Conservation (phyloP, 2,797 vertebrate species). For the Paguma larvata region DNA sequence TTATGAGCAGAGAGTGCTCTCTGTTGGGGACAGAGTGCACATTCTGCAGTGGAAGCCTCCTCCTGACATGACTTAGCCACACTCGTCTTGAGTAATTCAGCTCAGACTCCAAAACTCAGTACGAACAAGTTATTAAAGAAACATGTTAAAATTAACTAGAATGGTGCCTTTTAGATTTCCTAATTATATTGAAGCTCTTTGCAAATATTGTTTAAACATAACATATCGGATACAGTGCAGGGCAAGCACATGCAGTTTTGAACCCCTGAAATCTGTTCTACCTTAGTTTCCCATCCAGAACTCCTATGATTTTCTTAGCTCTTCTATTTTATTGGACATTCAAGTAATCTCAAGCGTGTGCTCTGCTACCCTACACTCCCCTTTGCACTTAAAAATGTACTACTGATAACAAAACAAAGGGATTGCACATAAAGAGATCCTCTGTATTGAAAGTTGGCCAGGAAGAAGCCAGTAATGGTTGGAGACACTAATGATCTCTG, state of each 20-base stretch:
- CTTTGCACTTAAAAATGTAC: neutral
- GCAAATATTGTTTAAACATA: neutral
- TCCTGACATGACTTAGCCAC: neutral
- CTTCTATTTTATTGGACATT: neutral
- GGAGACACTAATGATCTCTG: neutral
- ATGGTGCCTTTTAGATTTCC: neutral
- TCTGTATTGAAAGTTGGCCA: neutral
- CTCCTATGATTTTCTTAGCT: neutral
- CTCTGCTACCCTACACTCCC: neutral
- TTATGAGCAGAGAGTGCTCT: neutral
- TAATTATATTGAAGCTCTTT: conserved; percentile 11
- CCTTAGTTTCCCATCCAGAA: neutral
- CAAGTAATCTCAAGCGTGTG: neutral
- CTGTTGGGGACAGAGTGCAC: neutral
- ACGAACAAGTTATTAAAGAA: neutral
- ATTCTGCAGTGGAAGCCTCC: neutral
- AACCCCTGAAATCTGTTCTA: neutral
- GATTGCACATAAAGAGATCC: neutral
- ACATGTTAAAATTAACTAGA: neutral
- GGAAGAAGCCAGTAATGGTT: neutral
- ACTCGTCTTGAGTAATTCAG: neutral
- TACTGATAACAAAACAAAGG: neutral
- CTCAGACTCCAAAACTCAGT: neutral
- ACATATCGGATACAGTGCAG: neutral
- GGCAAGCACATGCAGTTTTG: neutral